These are phyloP conservation scores for Bombus difficillimus DNA, from an alignment of 1,140 invertebrate species.

Conservation along the genomic window DNA sequence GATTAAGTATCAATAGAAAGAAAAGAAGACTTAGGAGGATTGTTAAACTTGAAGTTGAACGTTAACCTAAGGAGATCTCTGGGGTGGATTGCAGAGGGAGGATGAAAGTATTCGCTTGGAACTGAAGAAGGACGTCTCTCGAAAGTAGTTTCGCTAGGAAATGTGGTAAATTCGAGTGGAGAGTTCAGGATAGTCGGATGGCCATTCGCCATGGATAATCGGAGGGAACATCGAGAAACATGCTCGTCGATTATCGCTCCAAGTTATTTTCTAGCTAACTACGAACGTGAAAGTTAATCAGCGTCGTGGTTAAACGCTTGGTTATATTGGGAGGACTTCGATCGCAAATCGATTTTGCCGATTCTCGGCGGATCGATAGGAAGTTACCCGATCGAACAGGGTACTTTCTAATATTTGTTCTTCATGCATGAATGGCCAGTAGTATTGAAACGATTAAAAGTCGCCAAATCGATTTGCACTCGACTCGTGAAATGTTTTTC, in stretches of 20 bases:
- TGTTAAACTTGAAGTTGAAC: too few species aligned
- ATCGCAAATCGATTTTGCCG: constrained; percentile 20
- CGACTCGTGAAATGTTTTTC: constrained; percentile 14
- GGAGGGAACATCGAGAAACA: constrained; percentile 13
- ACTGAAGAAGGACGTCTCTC: background rate
- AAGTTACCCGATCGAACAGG: background rate
- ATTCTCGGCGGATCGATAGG: constrained; percentile 11
- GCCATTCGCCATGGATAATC: background rate
- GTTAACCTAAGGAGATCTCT: constrained; percentile 10
- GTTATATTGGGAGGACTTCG: background rate
- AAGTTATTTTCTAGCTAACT: constrained; percentile 35
- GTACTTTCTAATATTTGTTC: constrained; percentile 44
- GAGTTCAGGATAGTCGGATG: background rate
- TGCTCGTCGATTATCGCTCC: constrained; percentile 14
- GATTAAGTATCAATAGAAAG: background rate
- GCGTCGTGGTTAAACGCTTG: background rate
- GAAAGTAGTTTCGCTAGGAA: background rate
- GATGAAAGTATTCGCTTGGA: background rate
- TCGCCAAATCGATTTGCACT: constrained; percentile 23
- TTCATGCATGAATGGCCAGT: constrained; percentile 36
- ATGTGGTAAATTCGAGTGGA: background rate
- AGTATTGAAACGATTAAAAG: constrained; percentile 38
- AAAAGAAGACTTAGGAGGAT: background rate
- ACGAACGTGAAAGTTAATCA: constrained; percentile 52
- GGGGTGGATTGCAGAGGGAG: background rate